A percentile compares a stretch with the other conserved stretches of the same genome.
phyloP scores from a whole-genome alignment of 1,140 invertebrate genomes.

The Campoletis sonorensis region DNA sequence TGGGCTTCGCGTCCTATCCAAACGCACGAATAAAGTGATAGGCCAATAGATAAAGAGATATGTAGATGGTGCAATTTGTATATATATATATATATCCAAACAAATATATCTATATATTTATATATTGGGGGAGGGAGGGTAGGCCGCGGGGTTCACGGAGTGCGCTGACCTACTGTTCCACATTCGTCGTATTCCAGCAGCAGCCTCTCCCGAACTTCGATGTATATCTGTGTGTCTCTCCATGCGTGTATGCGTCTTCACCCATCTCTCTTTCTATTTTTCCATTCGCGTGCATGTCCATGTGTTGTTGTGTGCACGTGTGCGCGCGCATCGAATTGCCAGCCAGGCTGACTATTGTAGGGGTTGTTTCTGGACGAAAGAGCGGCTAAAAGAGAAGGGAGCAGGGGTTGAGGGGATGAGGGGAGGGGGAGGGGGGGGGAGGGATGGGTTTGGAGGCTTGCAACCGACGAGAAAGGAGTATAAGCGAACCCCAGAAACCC shows the following conservation, averaged over 20 bases:
- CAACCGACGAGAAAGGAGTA: slow-evolving; percentile 31
- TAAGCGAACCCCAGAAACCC: slow-evolving; percentile 64
- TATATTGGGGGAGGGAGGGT: slow-evolving; percentile 50
- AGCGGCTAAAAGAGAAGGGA: no score
- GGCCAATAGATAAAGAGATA: not conserved
- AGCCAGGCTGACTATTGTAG: slow-evolving; percentile 34
- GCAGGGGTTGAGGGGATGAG: no score
- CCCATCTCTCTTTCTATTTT: not conserved
- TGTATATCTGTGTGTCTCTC: slow-evolving; percentile 38
- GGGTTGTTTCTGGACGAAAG: slow-evolving; percentile 21
- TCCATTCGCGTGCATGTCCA: not conserved
- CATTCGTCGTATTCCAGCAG: slow-evolving; percentile 69
- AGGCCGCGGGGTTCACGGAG: slow-evolving; percentile 73
- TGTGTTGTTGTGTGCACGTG: not conserved
- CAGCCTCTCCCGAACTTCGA: slow-evolving; percentile 71
- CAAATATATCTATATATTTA: slow-evolving; percentile 35
- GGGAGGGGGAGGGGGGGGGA: not conserved
- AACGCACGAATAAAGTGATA: no score
- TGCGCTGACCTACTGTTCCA: slow-evolving; percentile 76
- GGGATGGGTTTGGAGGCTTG: not conserved
- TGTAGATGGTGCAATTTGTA: slow-evolving; percentile 20
- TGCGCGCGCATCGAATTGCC: slow-evolving; percentile 25
- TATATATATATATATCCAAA: slow-evolving; percentile 10
- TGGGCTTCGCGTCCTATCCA: no score
- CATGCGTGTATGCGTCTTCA: not conserved